A percentile compares a stretch with the other conserved stretches of the same genome.
Conservation (phyloP, 2,113 vertebrate species). For the Nycticryphes semicollaris region DNA sequence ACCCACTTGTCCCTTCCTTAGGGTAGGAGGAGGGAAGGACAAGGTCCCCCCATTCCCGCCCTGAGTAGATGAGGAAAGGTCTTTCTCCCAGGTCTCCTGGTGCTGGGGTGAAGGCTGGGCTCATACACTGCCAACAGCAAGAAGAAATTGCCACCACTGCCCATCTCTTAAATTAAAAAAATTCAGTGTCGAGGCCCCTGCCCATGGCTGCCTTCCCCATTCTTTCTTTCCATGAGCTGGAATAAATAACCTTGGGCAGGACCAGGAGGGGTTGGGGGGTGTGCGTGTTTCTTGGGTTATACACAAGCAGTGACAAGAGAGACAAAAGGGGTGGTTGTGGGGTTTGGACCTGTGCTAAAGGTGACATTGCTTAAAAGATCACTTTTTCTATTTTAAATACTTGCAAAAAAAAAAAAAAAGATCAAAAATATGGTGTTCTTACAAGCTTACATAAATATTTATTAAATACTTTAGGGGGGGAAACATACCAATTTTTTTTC, state of each 20-base stretch:
- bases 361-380: constrained; percentile 4
- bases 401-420: background rate
- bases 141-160: constrained; percentile 3
- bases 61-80: background rate
- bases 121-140: constrained; percentile 47
- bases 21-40: background rate
- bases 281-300: background rate
- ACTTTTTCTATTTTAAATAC: constrained; percentile 65
- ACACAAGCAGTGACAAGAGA: background rate
- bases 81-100: background rate
- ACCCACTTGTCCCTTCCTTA: background rate
- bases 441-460: constrained; percentile 56
- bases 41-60: background rate
- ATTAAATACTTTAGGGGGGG: constrained; percentile 55
- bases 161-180: background rate
- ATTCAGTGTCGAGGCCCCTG: background rate
- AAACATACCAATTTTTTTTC: background rate
- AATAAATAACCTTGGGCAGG: background rate
- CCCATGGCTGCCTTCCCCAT: background rate
- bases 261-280: background rate
- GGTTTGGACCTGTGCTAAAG: constrained; percentile 26
- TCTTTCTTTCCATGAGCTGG: background rate
- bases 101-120: constrained; percentile 10
- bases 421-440: constrained; percentile 8
- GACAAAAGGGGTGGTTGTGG: background rate